phyloP scores from a whole-genome alignment of 2,113 vertebrate genomes.

The Morone chrysops region DNA sequence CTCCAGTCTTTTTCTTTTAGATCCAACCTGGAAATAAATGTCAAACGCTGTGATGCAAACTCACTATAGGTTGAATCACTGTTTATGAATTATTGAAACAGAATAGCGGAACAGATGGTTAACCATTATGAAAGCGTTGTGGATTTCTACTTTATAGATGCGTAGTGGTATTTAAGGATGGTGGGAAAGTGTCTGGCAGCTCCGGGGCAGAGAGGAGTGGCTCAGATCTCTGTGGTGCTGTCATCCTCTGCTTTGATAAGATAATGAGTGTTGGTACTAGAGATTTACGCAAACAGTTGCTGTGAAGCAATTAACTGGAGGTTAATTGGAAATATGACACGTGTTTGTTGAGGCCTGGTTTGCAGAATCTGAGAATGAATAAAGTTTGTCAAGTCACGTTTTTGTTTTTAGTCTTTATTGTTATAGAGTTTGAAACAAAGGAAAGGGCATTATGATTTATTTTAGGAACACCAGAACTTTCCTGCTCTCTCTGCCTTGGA shows the following conservation, averaged over 20 bases:
- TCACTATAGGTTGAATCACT: neutral
- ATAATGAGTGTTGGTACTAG: slow-evolving; percentile 56
- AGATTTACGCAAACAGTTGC: slow-evolving; percentile 45
- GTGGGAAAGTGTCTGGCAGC: neutral
- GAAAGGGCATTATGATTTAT: slow-evolving; percentile 2
- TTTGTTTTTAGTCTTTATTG: slow-evolving; percentile 1
- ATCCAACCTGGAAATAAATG: neutral
- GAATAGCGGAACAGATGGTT: neutral
- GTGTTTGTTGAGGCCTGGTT: slow-evolving; percentile 52
- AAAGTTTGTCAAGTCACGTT: slow-evolving; percentile 3
- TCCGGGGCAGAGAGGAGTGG: neutral
- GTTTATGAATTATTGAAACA: neutral
- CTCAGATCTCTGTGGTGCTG: slow-evolving; percentile 1
- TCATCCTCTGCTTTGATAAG: slow-evolving; percentile 46
- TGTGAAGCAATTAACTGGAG: slow-evolving; percentile 68
- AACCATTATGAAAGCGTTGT: neutral
- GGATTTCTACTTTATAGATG: neutral
- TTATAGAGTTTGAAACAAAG: slow-evolving; percentile 27
- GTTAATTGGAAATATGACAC: slow-evolving; percentile 65
- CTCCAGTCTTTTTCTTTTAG: neutral
- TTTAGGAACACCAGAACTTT: neutral
- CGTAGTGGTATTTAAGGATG: neutral
- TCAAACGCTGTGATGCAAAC: neutral
- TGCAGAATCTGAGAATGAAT: neutral
- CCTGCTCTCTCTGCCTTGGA: neutral